Evolutionary conservation across 1,140 invertebrate species (phyloP).

Genomic region (Zaprionus camerounensis): DNA sequence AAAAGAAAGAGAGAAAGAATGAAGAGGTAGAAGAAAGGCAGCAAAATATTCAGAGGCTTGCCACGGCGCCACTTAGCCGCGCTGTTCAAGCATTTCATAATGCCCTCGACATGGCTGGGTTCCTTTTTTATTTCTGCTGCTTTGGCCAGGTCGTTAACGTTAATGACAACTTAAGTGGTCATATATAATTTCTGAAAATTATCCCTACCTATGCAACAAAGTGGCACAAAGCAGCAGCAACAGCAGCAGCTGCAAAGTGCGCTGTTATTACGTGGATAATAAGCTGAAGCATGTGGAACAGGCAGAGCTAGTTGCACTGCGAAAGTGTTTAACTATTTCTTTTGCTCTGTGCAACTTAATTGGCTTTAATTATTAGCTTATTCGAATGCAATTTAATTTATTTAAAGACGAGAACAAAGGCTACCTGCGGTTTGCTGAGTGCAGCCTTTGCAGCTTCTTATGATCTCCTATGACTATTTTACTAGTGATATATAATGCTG

Average conservation of each 20-base stretch:
- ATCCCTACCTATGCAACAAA: conserved; percentile 62
- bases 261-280: conserved; percentile 52
- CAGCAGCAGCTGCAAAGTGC: conserved; percentile 20
- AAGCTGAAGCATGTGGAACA: conserved; percentile 9
- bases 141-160: conserved; percentile 67
- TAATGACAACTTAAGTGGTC: conserved; percentile 81
- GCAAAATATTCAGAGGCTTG: conserved; percentile 55
- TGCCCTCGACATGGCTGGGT: conserved; percentile 37
- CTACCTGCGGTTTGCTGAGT: no score
- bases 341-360: not conserved
- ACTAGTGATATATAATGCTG: no score
- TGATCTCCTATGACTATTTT: no score
- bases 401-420: not conserved
- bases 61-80: conserved; percentile 50
- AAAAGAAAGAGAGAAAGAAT: not conserved
- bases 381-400: not conserved
- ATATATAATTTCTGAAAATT: conserved; percentile 80
- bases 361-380: not conserved
- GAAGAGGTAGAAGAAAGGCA: not conserved
- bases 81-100: conserved; percentile 53
- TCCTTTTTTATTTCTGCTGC: conserved; percentile 26
- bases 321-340: not conserved
- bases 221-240: conserved; percentile 24
- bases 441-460: no score
- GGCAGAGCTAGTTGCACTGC: not conserved